Percentiles rank a stretch among this genome's conserved stretches.
phyloP scores from a whole-genome alignment of 92 coral and sea anemone genomes.

The Galaxea fascicularis region DNA sequence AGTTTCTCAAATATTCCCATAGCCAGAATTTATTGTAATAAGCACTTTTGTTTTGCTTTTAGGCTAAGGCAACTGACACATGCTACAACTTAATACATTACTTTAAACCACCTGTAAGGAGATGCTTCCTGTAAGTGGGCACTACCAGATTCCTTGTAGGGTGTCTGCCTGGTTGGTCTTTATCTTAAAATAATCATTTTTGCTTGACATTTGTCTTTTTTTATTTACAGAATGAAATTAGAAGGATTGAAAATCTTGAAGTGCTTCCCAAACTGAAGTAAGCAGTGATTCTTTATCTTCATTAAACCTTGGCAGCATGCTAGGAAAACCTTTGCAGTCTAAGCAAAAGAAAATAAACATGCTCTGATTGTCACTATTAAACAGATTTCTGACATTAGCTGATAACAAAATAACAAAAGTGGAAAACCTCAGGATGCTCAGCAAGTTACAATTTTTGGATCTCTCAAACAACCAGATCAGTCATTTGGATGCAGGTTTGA shows the following conservation, averaged over 20 bases:
- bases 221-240: constrained; percentile 73
- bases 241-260: constrained; percentile 80
- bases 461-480: constrained; percentile 77
- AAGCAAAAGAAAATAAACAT: background rate
- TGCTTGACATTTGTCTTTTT: background rate
- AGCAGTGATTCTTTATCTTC: background rate
- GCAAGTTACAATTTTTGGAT: constrained; percentile 78
- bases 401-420: constrained; percentile 82
- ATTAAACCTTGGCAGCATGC: background rate
- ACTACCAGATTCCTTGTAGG: no score
- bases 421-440: constrained; percentile 68
- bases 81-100: no score
- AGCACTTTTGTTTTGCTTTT: no score
- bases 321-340: background rate
- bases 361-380: background rate
- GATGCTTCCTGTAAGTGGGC: no score
- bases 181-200: background rate
- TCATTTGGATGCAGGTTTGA: constrained; percentile 73
- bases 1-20: no score
- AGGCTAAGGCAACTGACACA: no score
- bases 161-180: background rate
- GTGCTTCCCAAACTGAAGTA: constrained; percentile 77
- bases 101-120: no score
- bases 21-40: no score
- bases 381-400: constrained; percentile 84